Evolutionary conservation across 2,113 vertebrate species (phyloP), one percentile per base, ranked within the genome.

Genomic region (Gorsachius goisagi): DNA sequence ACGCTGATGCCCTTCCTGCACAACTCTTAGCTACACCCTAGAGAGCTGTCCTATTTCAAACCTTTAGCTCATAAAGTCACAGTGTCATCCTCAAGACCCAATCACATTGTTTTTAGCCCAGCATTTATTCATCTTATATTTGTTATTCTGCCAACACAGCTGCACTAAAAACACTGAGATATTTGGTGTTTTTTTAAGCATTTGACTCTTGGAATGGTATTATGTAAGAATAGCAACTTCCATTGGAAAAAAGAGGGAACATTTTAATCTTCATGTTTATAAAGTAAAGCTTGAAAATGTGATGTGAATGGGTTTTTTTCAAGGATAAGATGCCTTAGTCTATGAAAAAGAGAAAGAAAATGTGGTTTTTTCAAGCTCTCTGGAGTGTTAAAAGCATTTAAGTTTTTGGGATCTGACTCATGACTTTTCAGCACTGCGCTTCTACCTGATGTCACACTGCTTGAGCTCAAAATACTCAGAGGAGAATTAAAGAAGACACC

Each of bases 1-100:
- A 80, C 83, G 75, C 72, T 59, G 83, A 27, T 96, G 88, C 91
- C 23, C 8, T 58, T 88, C 73, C 94, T 44, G 89, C 53, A 22
- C 73, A 83, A 82, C 92, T 96, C 87, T 59, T 77, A 89, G 73
- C 64, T 77, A 30, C 50, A 80, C 97, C 73, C 89, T 28, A 33
- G 96, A 90, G 95, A 94, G 41, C 93, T 90, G 92, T 86, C 88
- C 90, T 94, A 95, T 60, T 97, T 97, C 80, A 89, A 67, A 77
- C 52, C 49, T 88, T 21, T 59, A 88, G 32, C 95, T 93, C 52
- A 15, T 22, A 12, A 90, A 95, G 32, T 71, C 60, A 92, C 58
- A 60, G 21, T 19, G 35, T 11, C 56, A 37, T 47, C 63, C 59
- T 52, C 55, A 66, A 90, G 83, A 33, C 22, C 53, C 52, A 35